Evolutionary conservation across 1,140 invertebrate species (phyloP).

Genomic region (Leptopilina clavipes): DNA sequence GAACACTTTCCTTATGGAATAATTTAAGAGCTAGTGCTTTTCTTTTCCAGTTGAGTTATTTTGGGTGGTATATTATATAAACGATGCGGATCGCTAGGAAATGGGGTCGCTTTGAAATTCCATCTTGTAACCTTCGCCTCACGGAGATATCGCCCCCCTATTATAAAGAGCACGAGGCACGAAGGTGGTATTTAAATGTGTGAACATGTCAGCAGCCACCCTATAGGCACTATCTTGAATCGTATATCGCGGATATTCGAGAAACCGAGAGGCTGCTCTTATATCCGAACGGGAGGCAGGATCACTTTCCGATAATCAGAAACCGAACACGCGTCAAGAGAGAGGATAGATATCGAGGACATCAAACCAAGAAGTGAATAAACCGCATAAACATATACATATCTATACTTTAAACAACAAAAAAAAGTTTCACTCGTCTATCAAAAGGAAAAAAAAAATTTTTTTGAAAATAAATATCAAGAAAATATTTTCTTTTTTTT

Average conservation of each 20-base stretch:
- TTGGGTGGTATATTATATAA: conserved; percentile 6
- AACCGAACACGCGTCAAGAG: conserved; percentile 36
- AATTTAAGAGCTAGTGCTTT: no score
- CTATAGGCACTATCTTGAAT: conserved; percentile 4
- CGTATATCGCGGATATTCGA: conserved; percentile 34
- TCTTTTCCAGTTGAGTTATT: conserved; percentile 16
- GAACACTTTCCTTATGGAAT: not conserved
- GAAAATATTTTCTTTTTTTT: no score
- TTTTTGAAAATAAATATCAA: no score
- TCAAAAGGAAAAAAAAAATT: no score
- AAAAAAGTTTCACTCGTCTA: no score
- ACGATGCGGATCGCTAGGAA: conserved; percentile 28
- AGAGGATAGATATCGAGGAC: no score
- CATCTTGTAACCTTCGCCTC: conserved; percentile 36
- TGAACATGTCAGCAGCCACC: conserved; percentile 25
- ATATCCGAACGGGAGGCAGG: not conserved
- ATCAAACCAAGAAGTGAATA: not conserved
- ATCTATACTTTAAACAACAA: no score
- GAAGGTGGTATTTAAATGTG: conserved; percentile 25
- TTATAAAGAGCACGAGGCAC: conserved; percentile 1
- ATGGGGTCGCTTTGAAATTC: conserved; percentile 34
- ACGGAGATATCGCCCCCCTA: conserved; percentile 39
- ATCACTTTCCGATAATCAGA: conserved; percentile 53
- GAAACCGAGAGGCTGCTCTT: conserved; percentile 4
- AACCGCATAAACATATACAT: not conserved